These are phyloP conservation scores for Chaetoderma sp. DNA, from an alignment of 2,888 invertebrate species.

Conservation along the genomic window DNA sequence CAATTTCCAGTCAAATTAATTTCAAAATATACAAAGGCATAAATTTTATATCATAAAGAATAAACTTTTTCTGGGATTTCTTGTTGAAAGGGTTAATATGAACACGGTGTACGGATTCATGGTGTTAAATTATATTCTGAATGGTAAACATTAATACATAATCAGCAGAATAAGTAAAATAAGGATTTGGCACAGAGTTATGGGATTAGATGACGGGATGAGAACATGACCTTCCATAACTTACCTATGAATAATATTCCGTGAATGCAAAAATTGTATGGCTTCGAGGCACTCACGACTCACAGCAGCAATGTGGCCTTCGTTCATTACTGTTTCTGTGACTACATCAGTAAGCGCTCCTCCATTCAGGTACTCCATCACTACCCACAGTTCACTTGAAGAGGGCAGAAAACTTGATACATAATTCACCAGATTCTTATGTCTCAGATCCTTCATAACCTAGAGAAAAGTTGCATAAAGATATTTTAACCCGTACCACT, in stretches of 20 bases:
- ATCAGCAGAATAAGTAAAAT: too few species aligned
- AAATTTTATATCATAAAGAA: too few species aligned
- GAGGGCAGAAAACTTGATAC: slow-evolving; percentile 90
- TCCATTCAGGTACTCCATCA: slow-evolving; percentile 89
- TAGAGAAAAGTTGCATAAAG: slow-evolving; percentile 23
- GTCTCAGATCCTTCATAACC: slow-evolving; percentile 77
- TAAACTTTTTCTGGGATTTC: too few species aligned
- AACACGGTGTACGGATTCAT: too few species aligned
- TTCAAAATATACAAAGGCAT: too few species aligned
- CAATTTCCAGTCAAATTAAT: too few species aligned
- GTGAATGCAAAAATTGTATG: slow-evolving; percentile 89
- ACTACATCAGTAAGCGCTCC: slow-evolving; percentile 97
- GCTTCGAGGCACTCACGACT: slow-evolving; percentile 90
- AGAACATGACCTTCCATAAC: too few species aligned
- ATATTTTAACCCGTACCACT: background rate
- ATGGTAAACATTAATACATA: too few species aligned
- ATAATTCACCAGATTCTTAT: slow-evolving; percentile 95
- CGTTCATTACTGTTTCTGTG: slow-evolving; percentile 96
- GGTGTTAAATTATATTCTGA: too few species aligned
- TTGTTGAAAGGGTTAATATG: too few species aligned
- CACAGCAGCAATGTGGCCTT: slow-evolving; percentile 95
- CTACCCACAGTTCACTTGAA: slow-evolving; percentile 93
- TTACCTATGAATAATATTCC: slow-evolving; percentile 73
- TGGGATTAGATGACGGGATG: too few species aligned
- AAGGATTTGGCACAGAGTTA: too few species aligned